These are phyloP conservation scores for Neotoma lepida DNA, from an alignment of 2,113 vertebrate species.

Conservation along the genomic window DNA sequence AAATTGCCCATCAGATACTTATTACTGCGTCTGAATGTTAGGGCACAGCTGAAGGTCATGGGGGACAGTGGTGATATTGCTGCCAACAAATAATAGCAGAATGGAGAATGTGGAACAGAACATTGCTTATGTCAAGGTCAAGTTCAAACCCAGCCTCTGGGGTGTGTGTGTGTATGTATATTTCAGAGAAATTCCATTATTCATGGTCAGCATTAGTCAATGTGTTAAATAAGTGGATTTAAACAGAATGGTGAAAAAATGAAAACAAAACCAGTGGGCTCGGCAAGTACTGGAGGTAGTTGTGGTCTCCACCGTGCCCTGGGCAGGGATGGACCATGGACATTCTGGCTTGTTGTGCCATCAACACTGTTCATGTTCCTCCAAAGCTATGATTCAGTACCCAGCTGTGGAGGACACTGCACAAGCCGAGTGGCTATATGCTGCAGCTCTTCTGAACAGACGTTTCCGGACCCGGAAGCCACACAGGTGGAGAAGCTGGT, in stretches of 20 bases:
- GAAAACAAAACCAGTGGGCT: background rate
- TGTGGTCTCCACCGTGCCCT: background rate
- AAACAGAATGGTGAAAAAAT: background rate
- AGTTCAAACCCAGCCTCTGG: background rate
- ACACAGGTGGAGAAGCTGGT: background rate
- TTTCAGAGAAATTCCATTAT: background rate
- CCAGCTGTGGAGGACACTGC: background rate
- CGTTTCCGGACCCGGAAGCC: background rate
- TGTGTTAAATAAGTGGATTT: background rate
- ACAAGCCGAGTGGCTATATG: background rate
- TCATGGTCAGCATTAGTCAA: background rate
- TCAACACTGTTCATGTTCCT: background rate
- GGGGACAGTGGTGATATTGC: rapidly evolving
- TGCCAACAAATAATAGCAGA: too few species aligned
- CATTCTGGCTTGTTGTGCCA: background rate
- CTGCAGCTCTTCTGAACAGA: background rate
- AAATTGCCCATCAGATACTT: slow-evolving; percentile 45
- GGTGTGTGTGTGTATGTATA: background rate
- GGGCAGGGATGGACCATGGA: background rate
- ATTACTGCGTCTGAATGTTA: background rate
- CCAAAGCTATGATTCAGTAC: background rate
- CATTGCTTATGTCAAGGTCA: background rate
- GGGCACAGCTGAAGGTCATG: background rate
- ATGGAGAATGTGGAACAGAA: background rate
- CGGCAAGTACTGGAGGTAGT: background rate